Evolutionary conservation across 2,113 vertebrate species (phyloP), one percentile per base, ranked within the genome.

Genomic region (Odocoileus virginianus): DNA sequence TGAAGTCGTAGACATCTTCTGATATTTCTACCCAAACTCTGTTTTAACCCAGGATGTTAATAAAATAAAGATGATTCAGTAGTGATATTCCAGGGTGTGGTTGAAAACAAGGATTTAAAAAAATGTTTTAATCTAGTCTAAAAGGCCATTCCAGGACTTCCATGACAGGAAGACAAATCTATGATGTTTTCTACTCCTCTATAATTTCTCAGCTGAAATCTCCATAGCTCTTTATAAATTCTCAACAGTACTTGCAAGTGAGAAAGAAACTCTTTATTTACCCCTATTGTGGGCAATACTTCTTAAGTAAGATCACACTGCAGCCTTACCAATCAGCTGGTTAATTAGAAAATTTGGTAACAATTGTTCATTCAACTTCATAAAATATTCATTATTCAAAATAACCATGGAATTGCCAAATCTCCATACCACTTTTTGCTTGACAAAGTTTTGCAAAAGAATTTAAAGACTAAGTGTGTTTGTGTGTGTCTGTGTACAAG

Each of bases 301-400:
- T 93, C 74, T 95, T 90, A 95, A 92, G 47, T 61, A 97, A 87
- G 45, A 84, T 43, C 54, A 45, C 47, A 93, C 5, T 50, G 67
- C 86, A 87, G 61, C n/a, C 71, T 86, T 60, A n/a, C 67, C 58
- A 85, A 93, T 98, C 96, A 93, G 82, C 90, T 85, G 74, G 43
- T 92, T 98, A 97, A 95, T 96, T 90, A 92, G 92, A 92, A 96
- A 90, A 90, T 95, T 96, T 95, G 87, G 90, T 97, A 96, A 78
- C 25, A 96, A 78, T 74, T 89, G 60, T 79, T 96, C 81, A 96
- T 96, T 91, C 95, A 83, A 74, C 84, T 97, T 97, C 81, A 96
- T 95, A 74, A 95, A 85, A 58, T 95, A 94, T 52, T n/a, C 89
- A 71, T 96, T 86, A 87, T 61, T 94, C 92, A 97, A 74, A 97